Percentiles rank a stretch among this genome's conserved stretches.
Evolutionary conservation across 2,797 vertebrate species (phyloP).

Genomic region (Sebastes steindachneri): DNA sequence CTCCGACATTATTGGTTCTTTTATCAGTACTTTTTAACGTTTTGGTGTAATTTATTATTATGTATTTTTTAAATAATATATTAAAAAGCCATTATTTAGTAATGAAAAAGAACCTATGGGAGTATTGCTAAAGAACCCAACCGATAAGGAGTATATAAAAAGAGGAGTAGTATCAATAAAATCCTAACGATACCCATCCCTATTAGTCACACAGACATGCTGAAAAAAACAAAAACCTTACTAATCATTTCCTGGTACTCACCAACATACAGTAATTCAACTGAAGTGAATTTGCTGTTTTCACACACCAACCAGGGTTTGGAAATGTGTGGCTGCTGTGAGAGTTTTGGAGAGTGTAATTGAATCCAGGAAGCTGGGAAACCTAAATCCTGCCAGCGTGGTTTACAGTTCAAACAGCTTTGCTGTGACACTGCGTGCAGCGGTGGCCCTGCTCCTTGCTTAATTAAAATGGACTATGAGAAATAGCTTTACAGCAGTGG

Average conservation of each 20-base stretch:
- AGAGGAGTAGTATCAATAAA: too few species aligned
- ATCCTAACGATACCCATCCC: too few species aligned
- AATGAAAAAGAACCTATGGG: too few species aligned
- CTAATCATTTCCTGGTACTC: not conserved
- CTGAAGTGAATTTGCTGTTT: not conserved
- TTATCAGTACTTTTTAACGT: too few species aligned
- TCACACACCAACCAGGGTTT: conserved; percentile 2
- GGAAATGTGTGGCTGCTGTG: conserved; percentile 15
- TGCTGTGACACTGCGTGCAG: conserved; percentile 34
- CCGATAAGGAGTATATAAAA: too few species aligned
- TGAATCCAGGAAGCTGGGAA: conserved; percentile 58
- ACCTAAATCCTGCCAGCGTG: conserved; percentile 46
- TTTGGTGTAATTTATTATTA: too few species aligned
- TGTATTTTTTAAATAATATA: too few species aligned
- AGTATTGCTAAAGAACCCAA: too few species aligned
- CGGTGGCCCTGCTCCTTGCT: conserved; percentile 14
- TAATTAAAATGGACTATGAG: conserved; percentile 55
- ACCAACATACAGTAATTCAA: not conserved
- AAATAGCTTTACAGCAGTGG: conserved; percentile 32
- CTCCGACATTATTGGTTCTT: too few species aligned
- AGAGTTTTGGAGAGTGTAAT: conserved; percentile 44
- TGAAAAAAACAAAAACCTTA: not conserved
- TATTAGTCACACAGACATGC: not conserved
- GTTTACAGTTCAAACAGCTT: conserved; percentile 53
- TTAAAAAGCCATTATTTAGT: too few species aligned